phyloP scores from a whole-genome alignment of 2,888 invertebrate species.

The Apotomis capreana region DNA sequence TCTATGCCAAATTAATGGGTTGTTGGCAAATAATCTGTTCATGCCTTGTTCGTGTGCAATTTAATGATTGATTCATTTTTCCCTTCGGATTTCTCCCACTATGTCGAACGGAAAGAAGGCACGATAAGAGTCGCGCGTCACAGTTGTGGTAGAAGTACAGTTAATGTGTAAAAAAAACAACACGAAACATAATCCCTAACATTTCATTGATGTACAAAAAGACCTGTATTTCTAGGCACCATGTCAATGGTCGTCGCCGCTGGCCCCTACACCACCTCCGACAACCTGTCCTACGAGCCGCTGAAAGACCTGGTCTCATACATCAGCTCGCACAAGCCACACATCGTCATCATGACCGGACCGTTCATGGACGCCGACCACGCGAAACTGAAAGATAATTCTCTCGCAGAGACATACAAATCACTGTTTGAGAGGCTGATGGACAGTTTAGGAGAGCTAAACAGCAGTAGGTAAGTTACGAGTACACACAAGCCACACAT shows the following conservation, averaged over 20 bases:
- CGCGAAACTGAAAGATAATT: conserved; percentile 83
- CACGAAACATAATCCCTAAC: no score
- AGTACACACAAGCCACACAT: not conserved
- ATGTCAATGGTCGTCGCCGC: conserved; percentile 89
- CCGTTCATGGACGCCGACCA: conserved; percentile 92
- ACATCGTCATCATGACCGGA: conserved; percentile 91
- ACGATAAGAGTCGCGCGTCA: no score
- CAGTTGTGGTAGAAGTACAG: no score
- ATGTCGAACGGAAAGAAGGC: no score
- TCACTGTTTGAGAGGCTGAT: conserved; percentile 89
- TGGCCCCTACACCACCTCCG: conserved; percentile 92
- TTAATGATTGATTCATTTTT: no score
- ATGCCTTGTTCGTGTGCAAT: no score
- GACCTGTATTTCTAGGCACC: conserved; percentile 67
- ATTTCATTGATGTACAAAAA: not conserved
- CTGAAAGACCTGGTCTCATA: conserved; percentile 89
- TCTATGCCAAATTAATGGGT: no score
- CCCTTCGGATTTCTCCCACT: no score
- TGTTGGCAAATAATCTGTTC: no score
- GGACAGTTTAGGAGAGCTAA: conserved; percentile 84
- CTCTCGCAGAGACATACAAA: conserved; percentile 87
- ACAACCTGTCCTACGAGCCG: conserved; percentile 91
- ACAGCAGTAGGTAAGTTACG: conserved; percentile 77
- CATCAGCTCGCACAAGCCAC: conserved; percentile 87
- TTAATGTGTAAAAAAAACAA: no score